Percentiles rank a stretch among this genome's conserved stretches.
Evolutionary conservation across 2,888 invertebrate genomes (phyloP).

Genomic region (Subacronicta megacephala): DNA sequence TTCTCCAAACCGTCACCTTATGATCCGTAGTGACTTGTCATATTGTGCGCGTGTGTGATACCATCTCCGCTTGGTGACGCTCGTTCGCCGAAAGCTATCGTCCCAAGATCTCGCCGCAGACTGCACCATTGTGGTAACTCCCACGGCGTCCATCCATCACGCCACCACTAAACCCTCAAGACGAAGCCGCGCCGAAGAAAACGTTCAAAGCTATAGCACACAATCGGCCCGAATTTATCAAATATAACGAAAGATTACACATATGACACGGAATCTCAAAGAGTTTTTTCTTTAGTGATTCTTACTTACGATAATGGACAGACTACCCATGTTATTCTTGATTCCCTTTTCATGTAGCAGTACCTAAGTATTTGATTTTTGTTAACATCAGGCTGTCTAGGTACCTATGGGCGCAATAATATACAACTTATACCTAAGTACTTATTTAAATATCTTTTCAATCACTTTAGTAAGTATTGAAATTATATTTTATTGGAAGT

Average conservation of each 20-base stretch:
- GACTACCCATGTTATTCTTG: not conserved
- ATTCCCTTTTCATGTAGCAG: slow-evolving; percentile 4
- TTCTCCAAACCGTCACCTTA: slow-evolving; percentile 64
- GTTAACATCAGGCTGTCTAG: not conserved
- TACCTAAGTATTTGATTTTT: slow-evolving; percentile 10
- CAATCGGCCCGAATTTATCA: slow-evolving; percentile 49
- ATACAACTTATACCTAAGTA: no score
- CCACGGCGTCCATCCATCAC: slow-evolving; percentile 76
- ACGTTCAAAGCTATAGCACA: slow-evolving; percentile 35
- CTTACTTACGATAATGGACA: slow-evolving; percentile 17
- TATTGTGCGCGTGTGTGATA: slow-evolving; percentile 64
- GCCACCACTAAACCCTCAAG: slow-evolving; percentile 74
- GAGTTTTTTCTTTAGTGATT: slow-evolving; percentile 42
- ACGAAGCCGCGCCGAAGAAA: slow-evolving; percentile 69
- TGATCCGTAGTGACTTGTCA: slow-evolving; percentile 74
- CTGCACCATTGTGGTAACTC: slow-evolving; percentile 67
- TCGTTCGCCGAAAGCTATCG: slow-evolving; percentile 82
- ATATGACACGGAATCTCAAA: slow-evolving; percentile 46
- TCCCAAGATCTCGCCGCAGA: slow-evolving; percentile 64
- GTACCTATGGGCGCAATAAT: no score
- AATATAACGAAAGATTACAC: slow-evolving; percentile 43
- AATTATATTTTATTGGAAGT: no score
- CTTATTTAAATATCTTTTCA: no score
- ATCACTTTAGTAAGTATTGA: no score
- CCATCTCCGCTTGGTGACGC: slow-evolving; percentile 73